Evolutionary conservation across 2,888 invertebrate genomes (phyloP), one percentile per base, ranked within the genome.

Genomic region (Ellobium chinense): DNA sequence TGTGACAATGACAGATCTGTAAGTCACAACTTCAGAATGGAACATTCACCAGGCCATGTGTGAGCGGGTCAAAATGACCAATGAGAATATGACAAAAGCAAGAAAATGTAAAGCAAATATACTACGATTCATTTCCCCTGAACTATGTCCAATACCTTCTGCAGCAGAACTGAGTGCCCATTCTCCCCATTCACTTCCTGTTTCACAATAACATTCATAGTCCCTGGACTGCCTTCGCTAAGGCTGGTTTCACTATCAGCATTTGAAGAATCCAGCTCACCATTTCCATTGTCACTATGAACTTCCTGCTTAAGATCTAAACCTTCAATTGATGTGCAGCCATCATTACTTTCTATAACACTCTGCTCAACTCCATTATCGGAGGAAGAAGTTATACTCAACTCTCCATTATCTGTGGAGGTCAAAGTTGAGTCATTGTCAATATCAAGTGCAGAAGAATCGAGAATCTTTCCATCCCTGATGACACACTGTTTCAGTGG

Each of bases 401-500:
- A 14, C 29, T 54, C n/a, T 12, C 78, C 70, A 54, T 70, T 69
- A 14, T 78, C 78, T 9, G 46, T 27, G 21, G 78, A 70, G 37
- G 70, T 70, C 36, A 78, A 56, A 36, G 36, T 46, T 36, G 72
- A 72, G 29, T 78, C 63, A 5, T 18, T 62, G 39, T 63, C 70
- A 7, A 77, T 27, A 9, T 77, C 68, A 18, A 69, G 37, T 4
- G 31, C 34, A 24, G 70, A 62, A 2, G 31, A n/a, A 27, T 62
- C 72, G 14, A 78, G 21, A 37, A 78, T 70, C 36, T 78, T 78
- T 18, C 62, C 72, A 62, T 72, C 63, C 34, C 36, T 54, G 21
- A 78, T 72, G 58, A 78, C 46, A 36, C 78, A 72, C 72, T 70
- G 70, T 36, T 78, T 78, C 31, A 78, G 34, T 4, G 70, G 70